A percentile compares a stretch with the other conserved stretches of the same genome.
Conservation (phyloP, 2,113 vertebrate genomes). For the Lates calcarifer region DNA sequence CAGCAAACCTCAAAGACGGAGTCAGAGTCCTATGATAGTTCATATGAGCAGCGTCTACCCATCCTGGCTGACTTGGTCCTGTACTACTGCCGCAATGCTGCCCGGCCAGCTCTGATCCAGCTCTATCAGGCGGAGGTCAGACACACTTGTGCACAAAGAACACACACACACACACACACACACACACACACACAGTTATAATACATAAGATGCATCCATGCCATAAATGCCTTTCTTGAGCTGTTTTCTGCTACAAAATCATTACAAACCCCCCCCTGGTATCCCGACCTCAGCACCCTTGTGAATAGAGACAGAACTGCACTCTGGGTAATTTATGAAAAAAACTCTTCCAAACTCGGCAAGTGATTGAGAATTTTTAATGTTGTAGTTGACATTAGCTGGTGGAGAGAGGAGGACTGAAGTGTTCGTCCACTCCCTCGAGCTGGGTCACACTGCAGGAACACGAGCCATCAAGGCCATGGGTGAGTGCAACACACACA, state of each 20-base stretch:
- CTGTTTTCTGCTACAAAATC: background rate
- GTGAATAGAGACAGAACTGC: background rate
- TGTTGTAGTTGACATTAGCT: constrained; percentile 89
- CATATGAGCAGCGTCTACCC: constrained; percentile 85
- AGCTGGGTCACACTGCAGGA: constrained; percentile 93
- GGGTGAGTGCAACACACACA: constrained; percentile 81
- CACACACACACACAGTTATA: background rate
- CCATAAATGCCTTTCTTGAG: background rate
- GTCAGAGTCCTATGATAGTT: constrained; percentile 72
- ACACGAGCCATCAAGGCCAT: constrained; percentile 95
- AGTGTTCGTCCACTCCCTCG: constrained; percentile 95
- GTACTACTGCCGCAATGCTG: constrained; percentile 94
- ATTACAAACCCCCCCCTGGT: background rate
- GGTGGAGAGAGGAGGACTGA: constrained; percentile 91
- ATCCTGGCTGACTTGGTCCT: constrained; percentile 96
- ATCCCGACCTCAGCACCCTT: background rate
- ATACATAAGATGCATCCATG: background rate
- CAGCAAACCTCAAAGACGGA: constrained; percentile 90
- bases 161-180: constrained; percentile 3
- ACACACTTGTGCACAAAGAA: constrained; percentile 5
- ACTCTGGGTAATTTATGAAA: background rate
- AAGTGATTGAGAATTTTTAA: background rate
- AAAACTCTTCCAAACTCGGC: background rate
- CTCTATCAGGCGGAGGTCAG: constrained; percentile 95
- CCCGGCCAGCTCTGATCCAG: constrained; percentile 90